Evolutionary conservation across 1,140 invertebrate genomes (phyloP).

Genomic region (Anastrepha ludens): DNA sequence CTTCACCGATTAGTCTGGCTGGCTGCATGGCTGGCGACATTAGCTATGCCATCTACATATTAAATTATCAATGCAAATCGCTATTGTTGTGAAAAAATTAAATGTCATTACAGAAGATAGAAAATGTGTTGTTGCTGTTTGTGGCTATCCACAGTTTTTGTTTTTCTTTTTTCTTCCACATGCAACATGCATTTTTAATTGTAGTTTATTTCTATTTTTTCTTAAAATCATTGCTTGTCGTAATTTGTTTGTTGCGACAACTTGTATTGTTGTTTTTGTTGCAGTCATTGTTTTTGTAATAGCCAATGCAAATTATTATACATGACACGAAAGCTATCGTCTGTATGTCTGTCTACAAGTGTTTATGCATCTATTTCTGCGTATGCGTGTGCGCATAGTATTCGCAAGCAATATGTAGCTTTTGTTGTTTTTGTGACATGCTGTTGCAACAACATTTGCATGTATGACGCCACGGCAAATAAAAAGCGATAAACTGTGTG

Average conservation of each 20-base stretch:
- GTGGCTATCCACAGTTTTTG: not conserved
- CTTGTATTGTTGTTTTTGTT: not conserved
- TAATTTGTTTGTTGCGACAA: slow-evolving; percentile 41
- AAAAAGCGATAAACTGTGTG: not conserved
- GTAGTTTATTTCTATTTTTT: slow-evolving; percentile 5
- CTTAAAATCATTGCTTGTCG: slow-evolving; percentile 40
- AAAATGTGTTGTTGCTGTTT: slow-evolving; percentile 2
- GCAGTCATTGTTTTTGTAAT: not conserved
- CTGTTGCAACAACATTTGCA: slow-evolving; percentile 43
- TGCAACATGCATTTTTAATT: slow-evolving; percentile 49
- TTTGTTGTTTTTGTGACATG: not conserved
- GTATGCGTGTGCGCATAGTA: not conserved
- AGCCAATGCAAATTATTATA: slow-evolving; percentile 39
- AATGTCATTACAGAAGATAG: not conserved
- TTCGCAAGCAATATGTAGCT: not conserved
- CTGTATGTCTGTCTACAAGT: not conserved
- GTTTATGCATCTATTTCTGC: not conserved
- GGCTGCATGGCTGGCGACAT: not conserved
- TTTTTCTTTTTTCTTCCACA: not conserved
- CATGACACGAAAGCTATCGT: slow-evolving; percentile 49
- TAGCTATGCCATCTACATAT: not conserved
- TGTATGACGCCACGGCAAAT: slow-evolving; percentile 18
- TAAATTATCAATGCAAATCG: not conserved
- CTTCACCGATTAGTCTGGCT: not conserved
- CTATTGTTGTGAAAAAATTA: not conserved